Evolutionary conservation across 1,140 invertebrate genomes (phyloP).

Genomic region (Musca domestica): DNA sequence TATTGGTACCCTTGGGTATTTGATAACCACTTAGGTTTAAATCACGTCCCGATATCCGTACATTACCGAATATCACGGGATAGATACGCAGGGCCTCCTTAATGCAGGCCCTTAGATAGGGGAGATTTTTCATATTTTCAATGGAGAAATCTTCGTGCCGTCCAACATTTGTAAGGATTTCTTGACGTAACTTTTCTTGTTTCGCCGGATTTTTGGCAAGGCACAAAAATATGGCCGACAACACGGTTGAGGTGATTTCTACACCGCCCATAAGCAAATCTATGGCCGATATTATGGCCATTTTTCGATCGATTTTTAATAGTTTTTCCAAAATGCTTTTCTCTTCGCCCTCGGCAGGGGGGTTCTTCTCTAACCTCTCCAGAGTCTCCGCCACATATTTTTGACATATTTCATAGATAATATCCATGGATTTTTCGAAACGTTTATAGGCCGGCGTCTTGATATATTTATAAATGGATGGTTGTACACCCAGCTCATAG

Average conservation of each 20-base stretch:
- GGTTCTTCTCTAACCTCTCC: slow-evolving; percentile 26
- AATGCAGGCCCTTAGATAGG: slow-evolving; percentile 63
- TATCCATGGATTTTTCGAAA: slow-evolving; percentile 54
- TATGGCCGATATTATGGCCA: slow-evolving; percentile 64
- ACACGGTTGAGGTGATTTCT: slow-evolving; percentile 58
- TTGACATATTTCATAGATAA: slow-evolving; percentile 20
- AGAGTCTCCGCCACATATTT: slow-evolving; percentile 26
- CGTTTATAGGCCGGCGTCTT: slow-evolving; percentile 59
- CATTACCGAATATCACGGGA: slow-evolving; percentile 55
- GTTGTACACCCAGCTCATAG: slow-evolving; percentile 60
- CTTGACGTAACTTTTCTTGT: slow-evolving; percentile 67
- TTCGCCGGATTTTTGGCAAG: slow-evolving; percentile 68
- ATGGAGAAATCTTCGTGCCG: slow-evolving; percentile 56
- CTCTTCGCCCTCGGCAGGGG: slow-evolving; percentile 34
- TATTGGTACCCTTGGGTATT: slow-evolving; percentile 59
- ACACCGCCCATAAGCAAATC: slow-evolving; percentile 73
- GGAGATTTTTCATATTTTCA: slow-evolving; percentile 57
- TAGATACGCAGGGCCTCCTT: slow-evolving; percentile 61
- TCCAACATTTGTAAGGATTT: slow-evolving; percentile 60
- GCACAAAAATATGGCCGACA: slow-evolving; percentile 25
- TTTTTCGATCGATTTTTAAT: slow-evolving; percentile 59
- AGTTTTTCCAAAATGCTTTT: slow-evolving; percentile 60
- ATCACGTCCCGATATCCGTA: slow-evolving; percentile 55
- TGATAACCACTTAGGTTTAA: slow-evolving; percentile 57
- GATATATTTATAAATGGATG: slow-evolving; percentile 63